phyloP scores from a whole-genome alignment of 2,797 vertebrate genomes.

The Lagorchestes hirsutus region DNA sequence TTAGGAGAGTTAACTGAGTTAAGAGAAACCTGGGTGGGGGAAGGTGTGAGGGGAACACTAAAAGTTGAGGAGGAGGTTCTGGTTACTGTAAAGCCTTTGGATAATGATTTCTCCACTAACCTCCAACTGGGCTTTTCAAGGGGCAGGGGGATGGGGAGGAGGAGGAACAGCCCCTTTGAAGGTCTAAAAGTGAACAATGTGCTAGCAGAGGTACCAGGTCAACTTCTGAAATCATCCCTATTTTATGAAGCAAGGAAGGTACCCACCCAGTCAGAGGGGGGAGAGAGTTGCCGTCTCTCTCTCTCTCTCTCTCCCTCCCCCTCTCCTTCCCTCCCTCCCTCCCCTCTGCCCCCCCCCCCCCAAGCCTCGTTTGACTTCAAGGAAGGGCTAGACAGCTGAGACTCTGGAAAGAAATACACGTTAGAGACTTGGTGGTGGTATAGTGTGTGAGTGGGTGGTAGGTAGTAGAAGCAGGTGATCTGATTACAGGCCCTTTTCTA shows the following conservation, averaged over 20 bases:
- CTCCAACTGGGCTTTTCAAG: not conserved
- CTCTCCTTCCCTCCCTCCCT: no score
- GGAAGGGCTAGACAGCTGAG: not conserved
- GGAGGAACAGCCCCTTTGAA: no score
- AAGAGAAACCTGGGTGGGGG: not conserved
- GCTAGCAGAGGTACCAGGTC: not conserved
- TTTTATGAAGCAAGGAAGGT: not conserved
- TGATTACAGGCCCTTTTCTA: not conserved
- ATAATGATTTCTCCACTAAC: not conserved
- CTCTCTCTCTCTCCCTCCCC: rapidly evolving
- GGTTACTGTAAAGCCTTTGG: not conserved
- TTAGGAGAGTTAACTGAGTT: rapidly evolving
- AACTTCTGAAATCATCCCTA: not conserved
- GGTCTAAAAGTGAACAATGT: not conserved
- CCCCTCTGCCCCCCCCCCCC: not conserved
- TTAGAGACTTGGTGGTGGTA: not conserved
- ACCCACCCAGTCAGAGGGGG: rapidly evolving
- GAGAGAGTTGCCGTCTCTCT: not conserved
- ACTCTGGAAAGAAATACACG: not conserved
- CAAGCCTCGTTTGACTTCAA: not conserved
- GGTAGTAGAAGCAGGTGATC: not conserved
- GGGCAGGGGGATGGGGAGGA: not conserved
- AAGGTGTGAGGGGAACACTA: not conserved
- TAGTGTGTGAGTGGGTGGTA: not conserved
- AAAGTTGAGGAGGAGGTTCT: not conserved